phyloP scores from a whole-genome alignment of 2,113 vertebrate species.

The Ardeotis arabs region DNA sequence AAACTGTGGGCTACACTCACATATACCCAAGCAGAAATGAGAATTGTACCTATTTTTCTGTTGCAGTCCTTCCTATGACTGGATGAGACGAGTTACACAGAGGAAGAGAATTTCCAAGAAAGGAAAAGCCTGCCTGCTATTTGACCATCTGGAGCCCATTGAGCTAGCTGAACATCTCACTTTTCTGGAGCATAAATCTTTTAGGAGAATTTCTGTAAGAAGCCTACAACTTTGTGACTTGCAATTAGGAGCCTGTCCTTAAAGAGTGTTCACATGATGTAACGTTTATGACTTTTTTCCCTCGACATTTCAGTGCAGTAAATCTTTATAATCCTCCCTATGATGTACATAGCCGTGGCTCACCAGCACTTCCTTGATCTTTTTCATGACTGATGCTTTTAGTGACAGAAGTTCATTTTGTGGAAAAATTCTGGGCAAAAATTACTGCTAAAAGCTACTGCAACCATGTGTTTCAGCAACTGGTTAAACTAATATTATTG shows the following conservation, averaged over 20 bases:
- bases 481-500: neutral
- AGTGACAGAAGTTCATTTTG: neutral
- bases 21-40: neutral
- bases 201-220: conserved; percentile 94
- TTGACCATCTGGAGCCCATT: conserved; percentile 96
- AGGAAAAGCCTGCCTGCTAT: conserved; percentile 94
- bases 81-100: conserved; percentile 98
- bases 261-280: neutral
- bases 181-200: conserved; percentile 97
- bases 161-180: conserved; percentile 97
- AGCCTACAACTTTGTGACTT: conserved; percentile 41
- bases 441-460: neutral
- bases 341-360: neutral
- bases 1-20: neutral
- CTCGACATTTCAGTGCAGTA: neutral
- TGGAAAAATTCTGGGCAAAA: neutral
- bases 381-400: neutral
- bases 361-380: neutral
- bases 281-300: neutral
- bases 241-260: neutral
- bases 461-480: neutral
- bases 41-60: conserved; percentile 21
- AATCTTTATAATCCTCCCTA: neutral
- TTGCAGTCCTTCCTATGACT: conserved; percentile 94
- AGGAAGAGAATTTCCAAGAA: conserved; percentile 93